Evolutionary conservation across 1,140 invertebrate species (phyloP).

Genomic region (Drosophila pandora): DNA sequence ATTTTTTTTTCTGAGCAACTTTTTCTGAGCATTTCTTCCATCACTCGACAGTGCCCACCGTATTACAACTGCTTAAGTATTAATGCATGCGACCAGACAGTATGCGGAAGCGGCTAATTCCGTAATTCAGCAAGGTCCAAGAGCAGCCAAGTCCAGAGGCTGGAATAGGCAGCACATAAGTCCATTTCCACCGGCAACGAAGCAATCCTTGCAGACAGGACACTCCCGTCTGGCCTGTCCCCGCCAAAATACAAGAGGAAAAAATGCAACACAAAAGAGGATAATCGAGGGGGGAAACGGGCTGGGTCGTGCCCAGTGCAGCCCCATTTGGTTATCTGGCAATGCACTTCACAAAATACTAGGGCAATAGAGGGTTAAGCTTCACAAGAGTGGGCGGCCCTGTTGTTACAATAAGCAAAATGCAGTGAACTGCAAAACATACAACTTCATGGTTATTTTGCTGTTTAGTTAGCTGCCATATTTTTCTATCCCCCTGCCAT

Average conservation of each 20-base stretch:
- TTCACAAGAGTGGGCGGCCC: constrained; percentile 9
- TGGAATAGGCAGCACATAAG: constrained; percentile 3
- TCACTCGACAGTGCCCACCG: not conserved
- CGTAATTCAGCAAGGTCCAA: not conserved
- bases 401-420: constrained; percentile 55
- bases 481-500: constrained; percentile 12
- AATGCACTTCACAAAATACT: constrained; percentile 54
- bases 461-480: constrained; percentile 66
- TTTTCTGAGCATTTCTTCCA: not conserved
- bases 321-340: constrained; percentile 63
- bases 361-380: constrained; percentile 13
- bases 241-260: constrained; percentile 9
- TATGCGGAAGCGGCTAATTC: constrained; percentile 28
- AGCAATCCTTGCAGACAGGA: constrained; percentile 1
- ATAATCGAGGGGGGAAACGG: not conserved
- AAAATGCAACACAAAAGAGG: constrained; percentile 5
- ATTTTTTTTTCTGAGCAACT: not conserved
- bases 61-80: constrained; percentile 36
- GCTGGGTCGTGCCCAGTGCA: not conserved
- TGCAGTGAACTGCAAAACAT: constrained; percentile 70
- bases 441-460: constrained; percentile 71
- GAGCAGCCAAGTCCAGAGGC: not conserved
- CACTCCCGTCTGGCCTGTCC: constrained; percentile 4
- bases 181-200: constrained; percentile 1
- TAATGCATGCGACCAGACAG: constrained; percentile 44